A percentile compares a stretch with the other conserved stretches of the same genome.
These are phyloP conservation scores for Syrmaticus mikado DNA, from an alignment of 2,113 vertebrate genomes.

Conservation along the genomic window DNA sequence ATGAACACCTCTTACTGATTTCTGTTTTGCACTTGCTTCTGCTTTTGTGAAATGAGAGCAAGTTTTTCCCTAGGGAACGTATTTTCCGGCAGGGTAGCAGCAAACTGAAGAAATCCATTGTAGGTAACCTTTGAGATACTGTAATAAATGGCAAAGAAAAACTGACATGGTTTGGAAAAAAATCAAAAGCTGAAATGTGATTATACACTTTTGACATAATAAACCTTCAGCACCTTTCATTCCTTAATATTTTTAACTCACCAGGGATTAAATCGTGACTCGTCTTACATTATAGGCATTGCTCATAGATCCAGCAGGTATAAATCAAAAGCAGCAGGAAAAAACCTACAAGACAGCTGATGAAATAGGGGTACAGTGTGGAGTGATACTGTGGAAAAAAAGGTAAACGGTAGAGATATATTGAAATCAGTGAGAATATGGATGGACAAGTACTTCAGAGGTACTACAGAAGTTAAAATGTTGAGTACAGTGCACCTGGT, in stretches of 20 bases:
- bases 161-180: background rate
- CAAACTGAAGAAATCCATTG: background rate
- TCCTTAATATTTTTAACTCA: conserved; percentile 22
- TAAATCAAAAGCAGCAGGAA: background rate
- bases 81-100: background rate
- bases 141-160: conserved; percentile 29
- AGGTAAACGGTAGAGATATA: background rate
- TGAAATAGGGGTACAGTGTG: background rate
- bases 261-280: conserved; percentile 7
- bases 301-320: background rate
- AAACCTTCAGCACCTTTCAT: conserved; percentile 1
- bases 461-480: background rate
- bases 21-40: conserved; percentile 40
- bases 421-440: background rate
- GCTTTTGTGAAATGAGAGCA: conserved; percentile 19
- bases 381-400: background rate
- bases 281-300: background rate
- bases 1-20: conserved; percentile 18
- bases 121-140: conserved; percentile 9
- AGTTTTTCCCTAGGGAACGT: conserved; percentile 3
- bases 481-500: background rate
- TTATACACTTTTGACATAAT: background rate
- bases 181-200: background rate
- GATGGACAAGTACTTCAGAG: background rate
- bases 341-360: background rate